Evolutionary conservation across 2,888 invertebrate species (phyloP).

Genomic region (Aelia acuminata): DNA sequence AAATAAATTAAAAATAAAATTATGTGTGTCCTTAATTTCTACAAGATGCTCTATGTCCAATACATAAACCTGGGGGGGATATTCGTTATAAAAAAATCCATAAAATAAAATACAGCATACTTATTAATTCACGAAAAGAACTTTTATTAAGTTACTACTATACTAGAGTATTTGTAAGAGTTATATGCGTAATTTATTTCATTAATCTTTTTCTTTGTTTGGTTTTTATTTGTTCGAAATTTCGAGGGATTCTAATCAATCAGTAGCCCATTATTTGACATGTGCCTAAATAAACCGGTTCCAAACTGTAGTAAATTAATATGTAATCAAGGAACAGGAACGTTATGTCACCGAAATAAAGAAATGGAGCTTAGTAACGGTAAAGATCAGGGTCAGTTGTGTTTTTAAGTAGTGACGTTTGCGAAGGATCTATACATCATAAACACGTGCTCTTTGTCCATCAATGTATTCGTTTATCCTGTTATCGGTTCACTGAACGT

Average conservation of each 20-base stretch:
- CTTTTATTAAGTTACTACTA: no score
- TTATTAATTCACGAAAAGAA: no score
- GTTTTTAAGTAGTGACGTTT: not conserved
- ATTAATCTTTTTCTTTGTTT: no score
- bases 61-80: no score
- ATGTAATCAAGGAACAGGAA: not conserved
- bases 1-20: no score
- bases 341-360: not conserved
- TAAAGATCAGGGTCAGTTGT: constrained; percentile 10
- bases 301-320: not conserved
- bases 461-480: not conserved
- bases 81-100: no score
- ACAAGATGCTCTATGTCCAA: no score
- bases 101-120: no score
- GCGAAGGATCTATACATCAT: not conserved
- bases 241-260: not conserved
- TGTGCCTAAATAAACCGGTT: constrained; percentile 18
- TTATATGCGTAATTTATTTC: no score
- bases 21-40: no score
- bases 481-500: not conserved
- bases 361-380: not conserved
- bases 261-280: not conserved
- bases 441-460: not conserved
- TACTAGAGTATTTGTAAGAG: no score
- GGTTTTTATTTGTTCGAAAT: no score